Base-by-base conservation (phyloP, 2,888 invertebrate species). In the Carpatolechia fugitivella region DNA sequence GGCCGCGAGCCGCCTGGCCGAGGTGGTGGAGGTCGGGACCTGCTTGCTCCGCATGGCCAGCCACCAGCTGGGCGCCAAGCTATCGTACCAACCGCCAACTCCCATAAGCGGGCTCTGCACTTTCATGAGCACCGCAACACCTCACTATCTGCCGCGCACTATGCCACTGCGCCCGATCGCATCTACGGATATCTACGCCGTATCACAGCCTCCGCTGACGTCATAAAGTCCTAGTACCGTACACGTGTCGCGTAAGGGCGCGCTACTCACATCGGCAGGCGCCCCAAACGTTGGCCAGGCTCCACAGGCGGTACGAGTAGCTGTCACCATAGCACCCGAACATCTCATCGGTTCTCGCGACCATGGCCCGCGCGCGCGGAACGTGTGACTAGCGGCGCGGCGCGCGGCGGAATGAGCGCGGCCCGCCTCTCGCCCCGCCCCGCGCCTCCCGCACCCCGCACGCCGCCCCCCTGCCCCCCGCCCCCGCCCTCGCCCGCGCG, bases 311-410 rank as follows among this genome's bases (percentile, higher is more conserved):
- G 90, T 93, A 94, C 84, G 93, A 93, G 91, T 94, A 94, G 91
- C 93, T 93, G 91, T 93, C 93, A 87, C 89, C 89, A 91, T 93
- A 93, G 91, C 93, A 93, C 82, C 93, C 93, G 92, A 93, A 93
- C 93, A 93, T 93, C 91, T 91, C 93, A 92, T 93, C 92, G 90
- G 93, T 93, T 93, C 94, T 94, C 92, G 95, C 94, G 94, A 94
- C 94, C 93, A 93, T 94, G 92, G 92, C 94, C 86, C 89, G 87
- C 85, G 82, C 82, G 80, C 80, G 74, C 77, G 60, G 65, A 79
- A 76, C 75, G 64, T 69, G 67, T 62, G 78, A 71, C 73, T 78
- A 83, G 89, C 86, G 85, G 90, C 84, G 84, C 66, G 71, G 69
- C 69, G 68, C 70, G 68, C 47, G 56, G 58, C 65, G 72, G 72